These are phyloP conservation scores for Zygothrica quintamaculata DNA, from an alignment of 2,888 invertebrate genomes.

Conservation along the genomic window DNA sequence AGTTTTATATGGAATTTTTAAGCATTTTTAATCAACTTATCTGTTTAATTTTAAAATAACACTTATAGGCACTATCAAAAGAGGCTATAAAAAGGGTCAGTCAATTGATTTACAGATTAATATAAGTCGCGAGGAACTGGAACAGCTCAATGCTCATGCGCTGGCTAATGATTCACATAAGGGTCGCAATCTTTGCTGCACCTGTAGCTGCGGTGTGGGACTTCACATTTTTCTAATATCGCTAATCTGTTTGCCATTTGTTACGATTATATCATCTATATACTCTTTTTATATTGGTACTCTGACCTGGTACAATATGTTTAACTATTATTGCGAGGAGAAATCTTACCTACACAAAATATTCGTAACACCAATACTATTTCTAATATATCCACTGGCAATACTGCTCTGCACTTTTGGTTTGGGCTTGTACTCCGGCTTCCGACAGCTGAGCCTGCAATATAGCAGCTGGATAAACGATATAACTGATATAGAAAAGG, in stretches of 20 bases:
- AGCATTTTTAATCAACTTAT: background rate
- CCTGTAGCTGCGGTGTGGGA: slow-evolving; percentile 87
- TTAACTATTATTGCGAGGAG: slow-evolving; percentile 89
- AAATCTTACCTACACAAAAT: slow-evolving; percentile 87
- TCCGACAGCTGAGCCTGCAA: slow-evolving; percentile 89
- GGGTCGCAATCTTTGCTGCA: slow-evolving; percentile 86
- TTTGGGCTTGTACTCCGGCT: slow-evolving; percentile 88
- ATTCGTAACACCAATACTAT: slow-evolving; percentile 88
- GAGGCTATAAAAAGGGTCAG: slow-evolving; percentile 90
- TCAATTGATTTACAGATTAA: slow-evolving; percentile 90
- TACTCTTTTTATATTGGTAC: slow-evolving; percentile 91
- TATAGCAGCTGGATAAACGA: slow-evolving; percentile 89
- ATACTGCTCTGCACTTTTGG: slow-evolving; percentile 88
- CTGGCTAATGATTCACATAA: slow-evolving; percentile 86
- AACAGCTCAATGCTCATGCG: slow-evolving; percentile 88
- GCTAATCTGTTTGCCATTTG: slow-evolving; percentile 88
- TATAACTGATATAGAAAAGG: slow-evolving; percentile 90
- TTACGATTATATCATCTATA: slow-evolving; percentile 87
- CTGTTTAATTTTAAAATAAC: too few species aligned
- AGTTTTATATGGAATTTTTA: background rate
- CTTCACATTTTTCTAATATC: slow-evolving; percentile 88
- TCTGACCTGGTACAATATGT: slow-evolving; percentile 91
- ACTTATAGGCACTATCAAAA: slow-evolving; percentile 87
- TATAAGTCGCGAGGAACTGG: slow-evolving; percentile 89
- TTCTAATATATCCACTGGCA: slow-evolving; percentile 89